phyloP scores from a whole-genome alignment of 2,797 vertebrate species.

The Smutsia gigantea region DNA sequence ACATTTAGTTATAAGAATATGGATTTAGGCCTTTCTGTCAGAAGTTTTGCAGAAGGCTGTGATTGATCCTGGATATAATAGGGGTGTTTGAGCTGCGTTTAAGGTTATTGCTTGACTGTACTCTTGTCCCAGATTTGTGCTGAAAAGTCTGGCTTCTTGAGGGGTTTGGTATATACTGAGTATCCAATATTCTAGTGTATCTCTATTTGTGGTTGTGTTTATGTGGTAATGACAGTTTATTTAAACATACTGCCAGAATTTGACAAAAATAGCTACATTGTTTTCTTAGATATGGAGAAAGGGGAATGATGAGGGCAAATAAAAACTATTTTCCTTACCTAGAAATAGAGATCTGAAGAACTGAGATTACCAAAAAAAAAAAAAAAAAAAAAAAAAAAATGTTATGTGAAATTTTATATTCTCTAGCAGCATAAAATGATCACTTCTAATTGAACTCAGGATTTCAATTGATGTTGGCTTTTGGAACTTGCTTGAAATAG shows the following conservation, averaged over 20 bases:
- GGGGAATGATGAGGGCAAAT: neutral
- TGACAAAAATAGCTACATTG: conserved; percentile 17
- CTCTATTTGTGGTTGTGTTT: conserved; percentile 41
- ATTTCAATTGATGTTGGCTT: conserved; percentile 36
- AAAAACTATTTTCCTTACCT: conserved; percentile 49
- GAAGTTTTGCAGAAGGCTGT: conserved; percentile 21
- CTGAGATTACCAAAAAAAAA: conserved; percentile 15
- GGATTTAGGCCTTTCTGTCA: conserved; percentile 36
- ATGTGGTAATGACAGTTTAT: conserved; percentile 42
- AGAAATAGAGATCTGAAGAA: conserved; percentile 44
- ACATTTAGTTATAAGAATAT: neutral
- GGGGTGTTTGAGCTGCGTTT: neutral
- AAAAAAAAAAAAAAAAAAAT: neutral
- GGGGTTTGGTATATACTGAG: conserved; percentile 54
- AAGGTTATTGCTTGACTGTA: neutral
- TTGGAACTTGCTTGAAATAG: conserved; percentile 52
- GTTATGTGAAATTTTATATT: conserved; percentile 36
- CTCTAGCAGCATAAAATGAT: conserved; percentile 33
- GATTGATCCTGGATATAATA: neutral
- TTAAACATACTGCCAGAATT: conserved; percentile 66
- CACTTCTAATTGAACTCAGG: conserved; percentile 34
- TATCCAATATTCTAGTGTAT: conserved; percentile 37
- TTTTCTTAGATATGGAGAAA: conserved; percentile 47
- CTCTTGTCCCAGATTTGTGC: conserved; percentile 36
- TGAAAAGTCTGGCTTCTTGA: conserved; percentile 46